Evolutionary conservation across 2,113 vertebrate genomes (phyloP).

Genomic region (Scolopax mira): DNA sequence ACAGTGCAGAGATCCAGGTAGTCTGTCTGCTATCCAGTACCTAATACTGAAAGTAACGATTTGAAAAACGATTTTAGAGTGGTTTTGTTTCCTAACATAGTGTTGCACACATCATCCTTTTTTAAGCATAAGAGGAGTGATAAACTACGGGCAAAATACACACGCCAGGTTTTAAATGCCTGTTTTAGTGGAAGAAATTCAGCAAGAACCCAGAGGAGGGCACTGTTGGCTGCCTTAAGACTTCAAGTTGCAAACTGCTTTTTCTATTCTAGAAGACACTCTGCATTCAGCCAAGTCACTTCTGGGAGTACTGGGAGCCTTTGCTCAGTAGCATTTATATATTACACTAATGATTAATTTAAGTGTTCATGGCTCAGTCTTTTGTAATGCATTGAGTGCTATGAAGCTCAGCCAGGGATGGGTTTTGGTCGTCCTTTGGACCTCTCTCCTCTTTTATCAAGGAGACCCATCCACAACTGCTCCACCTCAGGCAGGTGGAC

Average conservation of each 20-base stretch:
- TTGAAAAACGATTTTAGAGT: neutral
- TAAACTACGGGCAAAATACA: neutral
- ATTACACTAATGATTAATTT: rapidly evolving
- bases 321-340: neutral
- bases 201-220: conserved; percentile 17
- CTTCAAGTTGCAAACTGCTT: neutral
- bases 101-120: neutral
- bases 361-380: neutral
- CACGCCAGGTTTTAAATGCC: rapidly evolving
- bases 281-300: neutral
- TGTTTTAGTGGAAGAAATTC: neutral
- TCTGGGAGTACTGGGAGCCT: neutral
- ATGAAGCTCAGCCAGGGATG: neutral
- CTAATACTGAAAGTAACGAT: neutral
- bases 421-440: rapidly evolving
- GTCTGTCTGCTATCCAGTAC: neutral
- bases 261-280: rapidly evolving
- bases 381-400: neutral
- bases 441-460: neutral
- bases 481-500: neutral
- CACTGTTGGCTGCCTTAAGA: neutral
- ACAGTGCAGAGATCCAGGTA: neutral
- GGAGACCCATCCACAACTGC: neutral
- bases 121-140: neutral
- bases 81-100: neutral